Conservation (phyloP, 2,113 vertebrate species). For the Poeciliopsis occidentalis region DNA sequence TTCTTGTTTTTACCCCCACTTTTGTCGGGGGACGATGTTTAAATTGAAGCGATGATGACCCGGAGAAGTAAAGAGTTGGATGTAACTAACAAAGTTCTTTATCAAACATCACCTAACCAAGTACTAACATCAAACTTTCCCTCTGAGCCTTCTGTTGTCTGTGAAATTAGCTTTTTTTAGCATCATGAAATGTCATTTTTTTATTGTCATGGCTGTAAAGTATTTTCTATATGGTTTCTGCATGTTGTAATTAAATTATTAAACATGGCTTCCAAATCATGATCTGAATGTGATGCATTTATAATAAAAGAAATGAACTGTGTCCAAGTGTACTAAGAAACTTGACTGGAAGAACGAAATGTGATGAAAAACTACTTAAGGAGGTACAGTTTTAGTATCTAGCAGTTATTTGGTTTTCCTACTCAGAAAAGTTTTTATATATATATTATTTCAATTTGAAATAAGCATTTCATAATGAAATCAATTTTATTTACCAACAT, state of each 20-base stretch:
- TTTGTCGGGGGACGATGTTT: slow-evolving; percentile 58
- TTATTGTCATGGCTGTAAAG: slow-evolving; percentile 66
- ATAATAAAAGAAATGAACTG: background rate
- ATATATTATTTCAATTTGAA: no score
- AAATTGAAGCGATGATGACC: background rate
- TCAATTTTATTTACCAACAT: no score
- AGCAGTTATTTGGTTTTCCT: no score
- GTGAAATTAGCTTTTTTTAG: slow-evolving; percentile 37
- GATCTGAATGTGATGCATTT: slow-evolving; percentile 3
- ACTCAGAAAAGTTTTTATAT: no score
- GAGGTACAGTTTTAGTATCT: no score
- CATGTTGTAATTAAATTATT: slow-evolving; percentile 77
- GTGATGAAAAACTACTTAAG: background rate
- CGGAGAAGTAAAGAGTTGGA: slow-evolving; percentile 1
- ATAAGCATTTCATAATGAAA: no score
- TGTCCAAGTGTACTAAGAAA: background rate
- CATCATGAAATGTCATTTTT: slow-evolving; percentile 37
- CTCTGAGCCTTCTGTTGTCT: slow-evolving; percentile 55
- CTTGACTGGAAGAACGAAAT: background rate
- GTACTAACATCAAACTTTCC: slow-evolving; percentile 49
- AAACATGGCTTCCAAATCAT: slow-evolving; percentile 41
- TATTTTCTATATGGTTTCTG: slow-evolving; percentile 69
- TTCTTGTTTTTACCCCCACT: slow-evolving; percentile 55
- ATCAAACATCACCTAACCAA: slow-evolving; percentile 12
- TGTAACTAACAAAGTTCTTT: no score